Base-by-base conservation (phyloP, 2,797 vertebrate genomes). In the Gorsachius magnificus region DNA sequence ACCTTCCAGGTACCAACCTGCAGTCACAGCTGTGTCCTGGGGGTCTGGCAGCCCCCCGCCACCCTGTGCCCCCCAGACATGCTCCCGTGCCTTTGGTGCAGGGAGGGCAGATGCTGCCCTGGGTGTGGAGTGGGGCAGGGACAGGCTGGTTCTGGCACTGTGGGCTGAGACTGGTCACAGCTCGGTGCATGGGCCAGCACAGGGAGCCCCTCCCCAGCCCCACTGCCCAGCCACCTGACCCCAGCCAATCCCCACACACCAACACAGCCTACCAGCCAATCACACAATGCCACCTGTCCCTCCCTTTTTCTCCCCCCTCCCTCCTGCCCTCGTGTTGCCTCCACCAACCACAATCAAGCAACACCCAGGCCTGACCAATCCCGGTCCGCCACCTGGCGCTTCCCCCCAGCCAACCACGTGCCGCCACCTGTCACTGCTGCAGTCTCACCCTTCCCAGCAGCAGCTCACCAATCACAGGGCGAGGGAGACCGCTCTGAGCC, bases 301-400 rank as follows among this genome's bases (percentile, higher is more conserved):
- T 36, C 33, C 11, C 9, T 7, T 6, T 1, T 5, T 22, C 24
- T 41, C 8, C 26, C 22, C 6, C 16, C 16, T 3, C 17, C 29
- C 16, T 20, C 18, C 8, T 10, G 2, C 15, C 18, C 26, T 50
- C 1, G 0, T 74, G n/a, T 60, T 58, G n/a, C 11, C 5, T 79
- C 43, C 51, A 63, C 90, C 95, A 97, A 94, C 51, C 83, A 56
- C 38, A 35, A 3, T 24, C 33, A 7, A 92, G 70, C 66, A 90
- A 6, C 8, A 2, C 8, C 10, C 18, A 15, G 6, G 2, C 18
- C 63, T 51, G 38, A 5, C 96, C 95, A 97, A 95, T 97, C 86
- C 7, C 0, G 0, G 6, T 16, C 24, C 7, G 60, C 65, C 35
- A 85, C 25, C 45, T 60, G 0, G 4, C 0, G 0, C 1, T 24